Evolutionary conservation across 2,888 invertebrate genomes (phyloP).

Genomic region (Branchipolynoe longqiensis): DNA sequence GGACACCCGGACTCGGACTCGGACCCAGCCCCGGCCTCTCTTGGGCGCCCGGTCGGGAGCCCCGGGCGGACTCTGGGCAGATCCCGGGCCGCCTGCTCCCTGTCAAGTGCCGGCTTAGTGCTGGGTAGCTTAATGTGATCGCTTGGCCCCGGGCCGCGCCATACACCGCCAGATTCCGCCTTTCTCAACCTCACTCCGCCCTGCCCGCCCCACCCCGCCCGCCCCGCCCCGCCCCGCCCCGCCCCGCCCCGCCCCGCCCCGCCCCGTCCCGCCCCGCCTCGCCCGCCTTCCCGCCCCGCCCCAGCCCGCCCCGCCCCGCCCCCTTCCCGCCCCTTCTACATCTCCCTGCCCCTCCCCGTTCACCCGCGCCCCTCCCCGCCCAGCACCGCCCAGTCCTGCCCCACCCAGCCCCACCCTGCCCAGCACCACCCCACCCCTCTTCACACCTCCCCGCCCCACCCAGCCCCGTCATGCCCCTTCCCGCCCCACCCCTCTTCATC

Average conservation of each 20-base stretch:
- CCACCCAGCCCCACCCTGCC: not conserved
- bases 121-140: constrained; percentile 36
- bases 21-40: not conserved
- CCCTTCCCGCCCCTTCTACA: too few relatives aligned
- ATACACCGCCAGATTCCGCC: constrained; percentile 16
- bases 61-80: not conserved
- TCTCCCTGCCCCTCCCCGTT: too few relatives aligned
- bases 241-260: too few relatives aligned
- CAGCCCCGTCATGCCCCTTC: not conserved
- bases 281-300: too few relatives aligned
- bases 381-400: too few relatives aligned
- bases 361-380: too few relatives aligned
- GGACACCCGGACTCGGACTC: not conserved
- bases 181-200: not conserved
- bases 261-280: too few relatives aligned
- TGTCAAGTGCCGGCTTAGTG: constrained; percentile 45
- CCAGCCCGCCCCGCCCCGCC: too few relatives aligned
- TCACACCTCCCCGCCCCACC: not conserved
- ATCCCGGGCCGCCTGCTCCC: not conserved
- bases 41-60: not conserved
- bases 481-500: constrained; percentile 2
- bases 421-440: not conserved
- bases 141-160: constrained; percentile 32
- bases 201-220: too few relatives aligned
- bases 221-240: too few relatives aligned